Conservation (phyloP, 2,113 vertebrate species). For the Erinaceus europaeus region DNA sequence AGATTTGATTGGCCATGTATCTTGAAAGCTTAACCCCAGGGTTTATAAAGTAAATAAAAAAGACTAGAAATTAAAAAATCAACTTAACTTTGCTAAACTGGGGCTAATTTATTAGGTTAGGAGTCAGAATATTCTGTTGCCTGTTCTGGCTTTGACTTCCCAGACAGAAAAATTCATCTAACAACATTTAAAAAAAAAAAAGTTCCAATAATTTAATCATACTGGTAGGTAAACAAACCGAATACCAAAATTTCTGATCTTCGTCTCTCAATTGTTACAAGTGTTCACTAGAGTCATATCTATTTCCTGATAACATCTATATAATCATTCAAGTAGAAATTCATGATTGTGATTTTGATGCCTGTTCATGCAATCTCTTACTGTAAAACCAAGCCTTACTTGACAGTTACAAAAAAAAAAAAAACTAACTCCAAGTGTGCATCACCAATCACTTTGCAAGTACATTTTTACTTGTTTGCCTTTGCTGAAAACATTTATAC, state of each 20-base stretch:
- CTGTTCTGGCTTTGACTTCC: constrained; percentile 26
- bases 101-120: not conserved
- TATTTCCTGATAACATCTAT: constrained; percentile 41
- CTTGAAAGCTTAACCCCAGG: constrained; percentile 34
- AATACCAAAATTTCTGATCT: constrained; percentile 45
- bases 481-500: constrained; percentile 56
- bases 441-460: constrained; percentile 41
- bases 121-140: constrained; percentile 26
- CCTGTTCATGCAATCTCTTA: constrained; percentile 33
- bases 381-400: constrained; percentile 33
- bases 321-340: constrained; percentile 58
- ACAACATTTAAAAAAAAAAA: constrained; percentile 41
- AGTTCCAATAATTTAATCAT: constrained; percentile 39
- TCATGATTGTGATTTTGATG: constrained; percentile 54
- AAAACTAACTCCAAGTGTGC: constrained; percentile 22
- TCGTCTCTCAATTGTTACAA: constrained; percentile 41
- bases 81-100: constrained; percentile 50
- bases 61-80: constrained; percentile 60
- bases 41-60: constrained; percentile 58
- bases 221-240: constrained; percentile 35
- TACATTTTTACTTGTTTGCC: constrained; percentile 33
- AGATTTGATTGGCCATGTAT: constrained; percentile 46
- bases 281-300: constrained; percentile 5
- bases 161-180: not conserved
- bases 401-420: not conserved